Percentiles rank a stretch among this genome's conserved stretches.
These are phyloP conservation scores for Fulica atra DNA, from an alignment of 2,113 vertebrate species.

Conservation along the genomic window DNA sequence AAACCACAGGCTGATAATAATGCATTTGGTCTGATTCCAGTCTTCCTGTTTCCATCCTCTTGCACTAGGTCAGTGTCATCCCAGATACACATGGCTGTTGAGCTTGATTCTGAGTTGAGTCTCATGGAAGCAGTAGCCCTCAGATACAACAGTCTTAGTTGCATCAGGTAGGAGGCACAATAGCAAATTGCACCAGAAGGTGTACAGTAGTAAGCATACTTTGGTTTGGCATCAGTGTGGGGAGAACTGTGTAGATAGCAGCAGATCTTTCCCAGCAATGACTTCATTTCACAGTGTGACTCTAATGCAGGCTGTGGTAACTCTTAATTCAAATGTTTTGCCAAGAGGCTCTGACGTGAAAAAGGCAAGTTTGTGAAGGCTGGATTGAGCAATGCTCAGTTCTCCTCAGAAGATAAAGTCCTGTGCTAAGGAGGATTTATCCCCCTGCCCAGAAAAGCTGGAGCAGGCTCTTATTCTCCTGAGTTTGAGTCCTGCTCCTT, in stretches of 20 bases:
- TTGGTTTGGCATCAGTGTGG: neutral
- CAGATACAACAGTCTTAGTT: neutral
- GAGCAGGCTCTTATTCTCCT: neutral
- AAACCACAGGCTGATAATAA: neutral
- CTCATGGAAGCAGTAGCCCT: neutral
- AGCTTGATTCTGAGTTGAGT: neutral
- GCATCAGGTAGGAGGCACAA: neutral
- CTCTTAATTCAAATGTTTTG: neutral
- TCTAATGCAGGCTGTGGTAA: neutral
- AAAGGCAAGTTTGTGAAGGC: neutral
- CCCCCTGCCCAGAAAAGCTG: neutral
- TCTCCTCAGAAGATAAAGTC: neutral
- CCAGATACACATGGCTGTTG: neutral
- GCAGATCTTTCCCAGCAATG: neutral
- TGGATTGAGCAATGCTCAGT: neutral
- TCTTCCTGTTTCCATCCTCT: neutral
- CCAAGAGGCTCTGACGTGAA: neutral
- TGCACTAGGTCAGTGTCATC: neutral
- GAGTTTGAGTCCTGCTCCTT: neutral
- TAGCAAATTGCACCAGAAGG: neutral
- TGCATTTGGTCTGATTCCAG: neutral
- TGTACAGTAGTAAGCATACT: neutral
- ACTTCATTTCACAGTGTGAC: neutral
- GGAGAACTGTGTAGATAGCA: neutral
- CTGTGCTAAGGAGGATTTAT: neutral